These are phyloP conservation scores for Gymnoscopelus microlampas DNA, from an alignment of 2,797 vertebrate genomes.

Conservation along the genomic window DNA sequence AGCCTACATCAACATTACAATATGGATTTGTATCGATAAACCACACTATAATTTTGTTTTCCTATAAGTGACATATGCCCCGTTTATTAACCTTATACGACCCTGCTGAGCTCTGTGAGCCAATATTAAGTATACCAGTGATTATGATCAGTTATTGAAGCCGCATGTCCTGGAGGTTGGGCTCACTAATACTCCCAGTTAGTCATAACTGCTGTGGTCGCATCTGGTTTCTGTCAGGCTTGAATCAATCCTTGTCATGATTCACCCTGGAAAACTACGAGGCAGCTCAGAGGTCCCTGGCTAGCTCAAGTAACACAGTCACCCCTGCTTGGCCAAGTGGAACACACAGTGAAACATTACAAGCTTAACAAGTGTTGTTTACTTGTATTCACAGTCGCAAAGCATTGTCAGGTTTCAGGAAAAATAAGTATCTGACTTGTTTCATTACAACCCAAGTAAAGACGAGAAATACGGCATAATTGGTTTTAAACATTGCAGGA, in stretches of 20 bases:
- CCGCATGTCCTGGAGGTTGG: slow-evolving; percentile 50
- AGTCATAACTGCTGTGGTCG: slow-evolving; percentile 60
- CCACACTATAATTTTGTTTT: slow-evolving; percentile 9
- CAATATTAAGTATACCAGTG: slow-evolving; percentile 47
- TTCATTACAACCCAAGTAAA: no score
- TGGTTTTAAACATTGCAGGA: no score
- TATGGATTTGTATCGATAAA: slow-evolving; percentile 37
- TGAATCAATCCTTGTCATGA: slow-evolving; percentile 63
- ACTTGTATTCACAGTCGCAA: slow-evolving; percentile 34
- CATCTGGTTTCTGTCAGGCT: slow-evolving; percentile 74
- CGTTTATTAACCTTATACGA: slow-evolving; percentile 55
- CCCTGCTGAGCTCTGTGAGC: slow-evolving; percentile 49
- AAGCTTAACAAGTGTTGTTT: slow-evolving; percentile 36
- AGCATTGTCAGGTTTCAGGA: neutral
- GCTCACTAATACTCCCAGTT: slow-evolving; percentile 56
- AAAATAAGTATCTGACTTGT: neutral
- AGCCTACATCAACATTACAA: slow-evolving; percentile 10
- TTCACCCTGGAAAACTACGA: slow-evolving; percentile 51
- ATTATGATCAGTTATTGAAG: slow-evolving; percentile 64
- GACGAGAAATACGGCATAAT: no score
- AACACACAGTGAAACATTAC: slow-evolving; percentile 42
- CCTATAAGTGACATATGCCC: slow-evolving; percentile 51
- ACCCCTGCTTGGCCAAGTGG: slow-evolving; percentile 21
- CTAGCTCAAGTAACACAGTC: slow-evolving; percentile 41
- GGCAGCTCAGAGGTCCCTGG: slow-evolving; percentile 38